Base-by-base conservation (phyloP, 2,888 invertebrate genomes). In the Cremastinae sp. region DNA sequence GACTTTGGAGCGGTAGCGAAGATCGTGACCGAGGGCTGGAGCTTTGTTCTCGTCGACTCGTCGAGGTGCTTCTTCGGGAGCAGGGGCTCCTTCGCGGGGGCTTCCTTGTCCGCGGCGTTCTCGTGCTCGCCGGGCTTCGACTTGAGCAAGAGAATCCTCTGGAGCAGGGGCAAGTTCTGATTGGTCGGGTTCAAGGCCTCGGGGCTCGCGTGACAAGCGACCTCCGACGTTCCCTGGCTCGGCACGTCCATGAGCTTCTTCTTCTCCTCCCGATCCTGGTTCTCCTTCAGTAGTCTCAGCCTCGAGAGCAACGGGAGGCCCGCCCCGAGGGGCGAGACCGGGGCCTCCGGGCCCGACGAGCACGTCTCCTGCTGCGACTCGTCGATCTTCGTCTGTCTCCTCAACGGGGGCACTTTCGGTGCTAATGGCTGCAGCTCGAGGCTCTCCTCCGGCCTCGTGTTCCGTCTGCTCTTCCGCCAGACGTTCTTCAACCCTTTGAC, bases 281-380 rank as follows among this genome's bases (percentile, higher is more conserved):
- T 96, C 88, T 97, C 96, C 89, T 96, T 96, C 0, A 97, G 92
- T 49, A 96, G 90, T 84, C 95, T 94, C 61, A 97, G 90, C 71
- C 96, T 91, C 47, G 95, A 94, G 7, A 97, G 90, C 22, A 97
- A 90, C 0, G 96, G 97, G 65, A 96, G 90, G 0, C 97, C 97
- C 2, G 96, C 96, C 45, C 96, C 96, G 75, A 96, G 92, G 0
- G 96, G 95, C 61, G 95, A 95, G 68, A 92, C 91, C 83, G 93
- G 93, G 69, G 92, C 93, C 80, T 94, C 93, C 83, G 91, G 92
- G 14, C 90, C 91, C 4, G 90, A 90, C 0, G 90, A 89, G 43
- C 90, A 90, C 78, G 87, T 82, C 87, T 83, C 86, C 22, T 85
- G 86, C 41, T 84, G 86, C n/a, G 69, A 72, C 75, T 84, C 89